These are phyloP conservation scores for Thecophora atra DNA, from an alignment of 2,888 invertebrate genomes.

Conservation along the genomic window DNA sequence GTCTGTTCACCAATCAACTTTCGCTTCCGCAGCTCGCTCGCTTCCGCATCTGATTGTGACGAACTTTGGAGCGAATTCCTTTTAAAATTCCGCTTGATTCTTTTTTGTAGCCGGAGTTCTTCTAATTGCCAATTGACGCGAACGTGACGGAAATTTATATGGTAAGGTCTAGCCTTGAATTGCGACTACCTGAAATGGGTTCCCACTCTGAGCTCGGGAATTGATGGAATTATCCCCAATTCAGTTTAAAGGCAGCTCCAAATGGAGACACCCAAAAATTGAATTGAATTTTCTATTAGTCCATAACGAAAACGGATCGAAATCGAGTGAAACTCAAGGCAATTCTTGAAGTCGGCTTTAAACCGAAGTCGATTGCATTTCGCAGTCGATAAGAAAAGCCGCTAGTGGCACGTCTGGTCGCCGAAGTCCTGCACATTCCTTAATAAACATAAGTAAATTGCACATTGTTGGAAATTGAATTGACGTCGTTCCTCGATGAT, in stretches of 20 bases:
- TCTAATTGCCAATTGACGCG: constrained; percentile 61
- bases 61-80: not conserved
- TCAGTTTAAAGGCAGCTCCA: not conserved
- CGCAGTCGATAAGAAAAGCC: too few relatives aligned
- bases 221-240: not conserved
- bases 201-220: not conserved
- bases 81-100: not conserved
- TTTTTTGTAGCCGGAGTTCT: constrained; percentile 42
- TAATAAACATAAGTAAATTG: too few relatives aligned
- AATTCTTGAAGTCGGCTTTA: too few relatives aligned
- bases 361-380: too few relatives aligned
- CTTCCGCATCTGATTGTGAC: constrained; percentile 38
- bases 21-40: constrained; percentile 46
- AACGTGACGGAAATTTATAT: constrained; percentile 57
- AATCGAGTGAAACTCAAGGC: too few relatives aligned
- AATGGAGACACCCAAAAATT: too few relatives aligned
- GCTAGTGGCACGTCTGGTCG: too few relatives aligned
- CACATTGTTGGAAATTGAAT: too few relatives aligned
- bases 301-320: too few relatives aligned
- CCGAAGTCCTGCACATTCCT: too few relatives aligned
- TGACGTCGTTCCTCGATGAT: too few relatives aligned
- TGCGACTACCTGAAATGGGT: not conserved
- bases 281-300: too few relatives aligned
- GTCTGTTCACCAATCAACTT: constrained; percentile 57
- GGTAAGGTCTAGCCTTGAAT: not conserved